Evolutionary conservation across 2,888 invertebrate species (phyloP).

Genomic region (Trissolcus brochymenae): DNA sequence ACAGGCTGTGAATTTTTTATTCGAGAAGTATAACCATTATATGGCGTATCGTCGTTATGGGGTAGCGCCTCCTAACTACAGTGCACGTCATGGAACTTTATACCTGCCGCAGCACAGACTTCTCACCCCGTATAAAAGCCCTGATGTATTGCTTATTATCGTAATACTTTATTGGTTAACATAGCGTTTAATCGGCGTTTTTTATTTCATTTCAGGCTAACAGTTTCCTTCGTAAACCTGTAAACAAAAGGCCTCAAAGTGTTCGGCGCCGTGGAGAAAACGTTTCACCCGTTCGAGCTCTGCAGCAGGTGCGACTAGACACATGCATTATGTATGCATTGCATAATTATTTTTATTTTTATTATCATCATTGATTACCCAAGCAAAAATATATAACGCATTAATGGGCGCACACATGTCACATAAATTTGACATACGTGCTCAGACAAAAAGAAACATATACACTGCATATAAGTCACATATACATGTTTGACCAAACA

Average conservation of each 20-base stretch:
- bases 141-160: constrained; percentile 50
- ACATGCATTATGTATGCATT: constrained; percentile 58
- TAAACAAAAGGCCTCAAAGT: constrained; percentile 81
- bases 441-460: too few relatives aligned
- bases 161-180: constrained; percentile 49
- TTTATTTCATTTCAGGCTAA: constrained; percentile 76
- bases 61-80: constrained; percentile 66
- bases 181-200: constrained; percentile 53
- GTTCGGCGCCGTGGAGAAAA: constrained; percentile 82
- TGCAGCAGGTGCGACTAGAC: constrained; percentile 74
- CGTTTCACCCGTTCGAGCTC: constrained; percentile 81
- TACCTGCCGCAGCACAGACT: constrained; percentile 71
- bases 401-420: too few relatives aligned
- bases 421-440: too few relatives aligned
- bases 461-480: too few relatives aligned
- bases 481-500: too few relatives aligned
- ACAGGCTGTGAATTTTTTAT: constrained; percentile 5
- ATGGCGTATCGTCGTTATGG: constrained; percentile 59
- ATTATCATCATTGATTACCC: neutral
- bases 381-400: too few relatives aligned
- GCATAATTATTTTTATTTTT: constrained; percentile 41
- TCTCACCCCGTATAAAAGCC: constrained; percentile 65
- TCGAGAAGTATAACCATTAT: constrained; percentile 16
- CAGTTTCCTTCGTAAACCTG: constrained; percentile 75
- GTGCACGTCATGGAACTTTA: constrained; percentile 71